Base-by-base conservation (phyloP, 30 jellyfish, hydroid and myxozoan species). In the Aurelia aurita complex sp. Pacific region DNA sequence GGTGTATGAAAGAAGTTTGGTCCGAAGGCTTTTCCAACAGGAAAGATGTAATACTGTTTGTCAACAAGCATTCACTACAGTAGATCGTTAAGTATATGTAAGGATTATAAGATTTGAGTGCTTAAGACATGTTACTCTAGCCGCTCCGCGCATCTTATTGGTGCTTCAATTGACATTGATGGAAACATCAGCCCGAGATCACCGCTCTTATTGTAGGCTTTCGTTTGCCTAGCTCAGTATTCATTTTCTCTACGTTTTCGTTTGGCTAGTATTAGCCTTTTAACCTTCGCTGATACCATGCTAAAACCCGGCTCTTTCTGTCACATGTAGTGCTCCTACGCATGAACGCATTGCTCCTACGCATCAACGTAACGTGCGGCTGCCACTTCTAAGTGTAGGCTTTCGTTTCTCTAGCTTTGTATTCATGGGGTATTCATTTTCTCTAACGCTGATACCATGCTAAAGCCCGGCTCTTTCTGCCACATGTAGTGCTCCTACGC, bases 81-180 rank as follows among this genome's bases (percentile, higher is more conserved):
- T 68, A 84, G 93, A 84, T 84, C 93, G 93, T 84, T 84, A 84
- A 73, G 93, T 84, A 84, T 84, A 84, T 84, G 93, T 77, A 71
- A 84, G 93, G 93, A 84, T 84, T 84, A 84, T 42, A 73, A 68
- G 87, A 52, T 73, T 84, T 84, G 82, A 67, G 76, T 46, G 74
- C 81, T 38, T 40, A 62, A 84, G 93, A 72, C 93, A 84, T 86
- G 93, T 84, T 84, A 84, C 76, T 74, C 23, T 55, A 34, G 90
- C 68, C 82, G 89, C 89, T 57, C 17, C 74, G 53, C 38, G 62
- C 60, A 23, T 66, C 77, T 64, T 74, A 68, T 79, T 69, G 83
- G 90, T 81, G 69, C 74, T 42, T 53, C 69, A 33, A 81, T 69
- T 81, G 90, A 65, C 77, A 42, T 64, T 63, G 69, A 78, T 64